Evolutionary conservation across 2,888 invertebrate genomes (phyloP), one percentile per base, ranked within the genome.

Genomic region (Synanthedon tipuliformis): DNA sequence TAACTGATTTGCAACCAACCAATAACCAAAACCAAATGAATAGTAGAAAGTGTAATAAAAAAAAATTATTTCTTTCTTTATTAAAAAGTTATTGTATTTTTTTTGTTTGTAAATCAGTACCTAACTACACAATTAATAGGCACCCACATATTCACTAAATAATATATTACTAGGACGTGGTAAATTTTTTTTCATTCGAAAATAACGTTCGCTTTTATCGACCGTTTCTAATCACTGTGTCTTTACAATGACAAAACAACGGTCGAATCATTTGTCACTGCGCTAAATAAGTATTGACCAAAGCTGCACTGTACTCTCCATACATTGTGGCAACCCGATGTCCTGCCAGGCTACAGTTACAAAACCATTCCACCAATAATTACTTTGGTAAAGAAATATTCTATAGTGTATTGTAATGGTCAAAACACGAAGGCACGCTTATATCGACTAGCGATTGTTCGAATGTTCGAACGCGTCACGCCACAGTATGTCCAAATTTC

Each of bases 401-500:
- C 73, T 69, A 66, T 63, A 60, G 61, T 68, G 78, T 74, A 76
- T 81, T 77, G 75, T 73, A 78, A 78, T 75, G 73, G 80, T 79
- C 81, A 81, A 78, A 81, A 82, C 69, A 82, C 64, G 72, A 66
- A 74, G 77, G 83, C 85, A 86, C 86, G 82, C 86, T 85, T 81
- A 78, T 68, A 65, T 70, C 71, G 71, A 65, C 71, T 66, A 63
- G 66, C 67, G 62, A 69, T 80, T 80, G 81, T 81, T 60, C 56
- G 53, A 27, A 52, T 80, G 81, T 81, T 60, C 56, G 53, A 27
- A 52, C 61, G 61, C 63, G 66, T 61, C 66, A 76, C 69, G 75
- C 61, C 86, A 69, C 86, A 86, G 77, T 82, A 74, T 77, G 86
- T 85, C 83, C 82, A 84, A 83, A 85, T 84, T 77, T 86, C 78